Evolutionary conservation across 2,888 invertebrate species (phyloP).

Genomic region (Disparrhopalites patrizii): DNA sequence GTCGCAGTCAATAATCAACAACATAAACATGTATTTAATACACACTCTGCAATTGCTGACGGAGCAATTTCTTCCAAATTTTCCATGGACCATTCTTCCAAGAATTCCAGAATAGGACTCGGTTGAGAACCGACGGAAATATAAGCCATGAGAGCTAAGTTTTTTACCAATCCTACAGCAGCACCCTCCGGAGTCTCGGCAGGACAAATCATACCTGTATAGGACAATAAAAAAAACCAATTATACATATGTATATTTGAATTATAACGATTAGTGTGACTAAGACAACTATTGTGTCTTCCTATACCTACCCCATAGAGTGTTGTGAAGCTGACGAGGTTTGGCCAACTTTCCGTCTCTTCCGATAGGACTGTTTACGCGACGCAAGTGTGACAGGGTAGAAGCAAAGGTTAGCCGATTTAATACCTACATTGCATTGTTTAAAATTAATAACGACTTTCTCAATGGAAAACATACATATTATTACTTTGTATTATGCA

Average conservation of each 20-base stretch:
- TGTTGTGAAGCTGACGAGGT: conserved; percentile 98
- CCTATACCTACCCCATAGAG: conserved; percentile 75
- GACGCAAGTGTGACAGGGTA: conserved; percentile 93
- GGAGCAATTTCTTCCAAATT: conserved; percentile 99
- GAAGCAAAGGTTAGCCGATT: conserved; percentile 98
- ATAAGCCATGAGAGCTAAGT: conserved; percentile 98
- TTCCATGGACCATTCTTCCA: conserved; percentile 99
- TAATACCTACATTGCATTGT: conserved; percentile 78
- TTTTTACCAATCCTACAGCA: conserved; percentile 93
- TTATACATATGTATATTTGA: conserved; percentile 1
- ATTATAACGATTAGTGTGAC: conserved; percentile 1
- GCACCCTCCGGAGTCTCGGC: conserved; percentile 99
- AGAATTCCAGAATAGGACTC: conserved; percentile 98
- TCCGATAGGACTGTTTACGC: conserved; percentile 98
- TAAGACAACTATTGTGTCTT: background rate
- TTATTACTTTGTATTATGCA: background rate
- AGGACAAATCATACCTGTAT: conserved; percentile 83
- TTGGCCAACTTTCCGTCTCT: conserved; percentile 98
- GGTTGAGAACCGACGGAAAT: conserved; percentile 99
- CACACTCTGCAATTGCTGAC: conserved; percentile 86
- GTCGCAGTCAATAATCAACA: background rate
- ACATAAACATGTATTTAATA: background rate
- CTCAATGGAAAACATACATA: background rate
- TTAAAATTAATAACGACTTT: too few relatives aligned
- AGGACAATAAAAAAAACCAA: conserved; percentile 1